Base-by-base conservation (phyloP, 2,797 vertebrate genomes). In the Lutjanus campechanus region DNA sequence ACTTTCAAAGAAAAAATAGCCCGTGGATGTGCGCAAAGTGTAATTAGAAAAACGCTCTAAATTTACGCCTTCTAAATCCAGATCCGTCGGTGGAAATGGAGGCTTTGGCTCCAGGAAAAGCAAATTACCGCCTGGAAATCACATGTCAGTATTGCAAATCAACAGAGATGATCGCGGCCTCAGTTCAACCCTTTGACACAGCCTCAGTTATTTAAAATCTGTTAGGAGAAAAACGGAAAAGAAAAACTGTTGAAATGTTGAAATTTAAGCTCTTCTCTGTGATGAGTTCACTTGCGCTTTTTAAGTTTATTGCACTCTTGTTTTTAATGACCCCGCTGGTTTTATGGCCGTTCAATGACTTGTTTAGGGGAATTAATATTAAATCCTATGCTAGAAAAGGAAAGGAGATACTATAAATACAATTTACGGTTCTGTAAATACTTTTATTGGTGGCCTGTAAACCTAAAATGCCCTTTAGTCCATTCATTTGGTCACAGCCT, bases 11-110 rank as follows among this genome's bases (percentile, higher is more conserved):
- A 43, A 43, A 43, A 43, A 15, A 46, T 36, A 44, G 40, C 47
- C 22, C 8, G 17, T 65, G 72, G 19, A 65, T 66, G 71, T 20
- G 73, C 13, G 17, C 41, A 1, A 54, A 53, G 55, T 81, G 72
- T 81, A 88, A 86, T 88, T 88, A 86, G 29, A 69, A 83, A 68
- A 17, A 36, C 15, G 3, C 2, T 46, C 55, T 67, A 77, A 77
- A 72, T 83, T 0, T 49, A 12, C 1, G 56, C 50, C 47, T 78
- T 82, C 83, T 85, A 81, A 85, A 84, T 78, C 16, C 47, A 43
- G 73, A 36, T 19, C 50, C 20, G 12, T 3, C 7, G 15, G 46
- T 77, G 71, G 65, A 82, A 77, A 85, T 63, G 49, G 44, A 73
- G 54, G 54, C 65, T 81, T 81, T 65, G 66, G 59, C 67, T 86